phyloP scores from a whole-genome alignment of 2,888 invertebrate species.

The Cataglyphis rosenhaueri region DNA sequence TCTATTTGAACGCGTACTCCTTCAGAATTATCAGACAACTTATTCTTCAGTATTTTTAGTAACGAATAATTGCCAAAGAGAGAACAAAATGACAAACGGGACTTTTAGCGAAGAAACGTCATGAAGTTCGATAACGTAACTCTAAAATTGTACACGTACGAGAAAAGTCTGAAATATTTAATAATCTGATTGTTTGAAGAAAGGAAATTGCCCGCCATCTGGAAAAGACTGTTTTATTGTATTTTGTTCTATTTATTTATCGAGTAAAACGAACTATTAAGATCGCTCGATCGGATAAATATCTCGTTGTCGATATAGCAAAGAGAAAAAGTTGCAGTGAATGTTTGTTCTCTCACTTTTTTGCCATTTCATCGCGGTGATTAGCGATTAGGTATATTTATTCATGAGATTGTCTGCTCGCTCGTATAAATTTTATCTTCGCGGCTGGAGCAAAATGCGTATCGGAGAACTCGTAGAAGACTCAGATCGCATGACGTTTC shows the following conservation, averaged over 20 bases:
- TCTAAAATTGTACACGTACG: not conserved
- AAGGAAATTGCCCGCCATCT: not conserved
- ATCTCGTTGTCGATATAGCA: conserved; percentile 8
- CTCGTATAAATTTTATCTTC: conserved; percentile 55
- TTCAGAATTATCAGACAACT: not conserved
- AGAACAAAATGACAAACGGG: not conserved
- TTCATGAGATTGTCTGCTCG: conserved; percentile 65
- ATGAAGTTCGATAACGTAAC: not conserved
- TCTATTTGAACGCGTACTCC: not conserved
- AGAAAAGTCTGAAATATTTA: not conserved
- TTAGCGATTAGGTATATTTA: conserved; percentile 61
- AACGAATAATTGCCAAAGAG: not conserved
- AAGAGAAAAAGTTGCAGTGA: conserved; percentile 51
- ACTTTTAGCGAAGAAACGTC: not conserved
- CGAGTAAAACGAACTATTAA: not conserved
- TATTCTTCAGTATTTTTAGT: not conserved
- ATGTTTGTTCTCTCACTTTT: conserved; percentile 31
- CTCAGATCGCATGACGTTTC: not conserved
- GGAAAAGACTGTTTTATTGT: not conserved
- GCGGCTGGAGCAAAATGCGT: not conserved
- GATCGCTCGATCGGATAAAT: not conserved
- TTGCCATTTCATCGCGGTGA: not conserved
- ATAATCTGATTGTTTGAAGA: not conserved
- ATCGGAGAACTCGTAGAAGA: conserved; percentile 19
- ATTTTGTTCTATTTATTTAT: conserved; percentile 19